phyloP scores from a whole-genome alignment of 2,888 invertebrate species.

The Limnephilus auricula region DNA sequence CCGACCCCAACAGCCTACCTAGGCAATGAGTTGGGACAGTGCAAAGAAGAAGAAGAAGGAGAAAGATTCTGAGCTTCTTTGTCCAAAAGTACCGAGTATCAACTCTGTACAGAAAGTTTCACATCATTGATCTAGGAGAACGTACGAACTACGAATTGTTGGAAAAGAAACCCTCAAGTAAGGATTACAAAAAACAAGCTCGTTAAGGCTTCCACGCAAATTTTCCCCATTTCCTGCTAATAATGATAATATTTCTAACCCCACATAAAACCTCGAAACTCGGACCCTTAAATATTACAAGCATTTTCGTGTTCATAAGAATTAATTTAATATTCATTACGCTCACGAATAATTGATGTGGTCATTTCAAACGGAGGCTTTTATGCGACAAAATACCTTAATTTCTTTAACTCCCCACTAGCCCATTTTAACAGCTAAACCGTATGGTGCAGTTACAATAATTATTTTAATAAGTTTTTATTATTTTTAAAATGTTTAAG shows the following conservation, averaged over 20 bases:
- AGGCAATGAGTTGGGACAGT: no score
- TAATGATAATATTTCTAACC: not conserved
- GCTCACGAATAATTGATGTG: not conserved
- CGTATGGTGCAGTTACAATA: not conserved
- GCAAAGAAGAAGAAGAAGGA: no score
- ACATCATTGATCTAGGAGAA: not conserved
- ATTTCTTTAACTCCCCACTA: not conserved
- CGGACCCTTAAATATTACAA: not conserved
- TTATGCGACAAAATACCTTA: not conserved
- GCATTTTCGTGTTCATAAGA: not conserved
- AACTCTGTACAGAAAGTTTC: no score
- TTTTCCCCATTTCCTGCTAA: not conserved
- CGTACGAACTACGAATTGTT: not conserved
- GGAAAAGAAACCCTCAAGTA: not conserved
- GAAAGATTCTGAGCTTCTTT: no score
- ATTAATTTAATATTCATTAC: slow-evolving; percentile 2
- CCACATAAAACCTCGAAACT: not conserved
- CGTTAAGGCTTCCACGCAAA: slow-evolving; percentile 2
- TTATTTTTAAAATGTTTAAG: not conserved
- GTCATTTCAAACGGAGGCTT: not conserved
- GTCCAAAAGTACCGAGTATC: no score
- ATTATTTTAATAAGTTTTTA: not conserved
- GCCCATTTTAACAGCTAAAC: not conserved
- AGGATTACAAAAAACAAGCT: not conserved
- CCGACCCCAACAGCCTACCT: no score